These are phyloP conservation scores for Neolamprologus brichardi DNA, from an alignment of 2,113 vertebrate genomes.

Conservation along the genomic window DNA sequence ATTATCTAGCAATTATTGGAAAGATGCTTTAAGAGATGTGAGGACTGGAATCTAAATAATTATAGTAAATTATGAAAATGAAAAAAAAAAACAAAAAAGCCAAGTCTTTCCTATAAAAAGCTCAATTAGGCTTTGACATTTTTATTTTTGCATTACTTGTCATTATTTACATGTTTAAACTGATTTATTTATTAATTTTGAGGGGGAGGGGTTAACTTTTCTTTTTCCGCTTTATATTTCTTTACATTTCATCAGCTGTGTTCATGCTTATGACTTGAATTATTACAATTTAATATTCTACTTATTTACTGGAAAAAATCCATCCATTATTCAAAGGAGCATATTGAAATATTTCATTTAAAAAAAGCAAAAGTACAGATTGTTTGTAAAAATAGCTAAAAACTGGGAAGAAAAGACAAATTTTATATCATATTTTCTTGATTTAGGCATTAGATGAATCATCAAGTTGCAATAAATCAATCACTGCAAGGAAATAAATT, in stretches of 20 bases:
- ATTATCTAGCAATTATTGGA: not conserved
- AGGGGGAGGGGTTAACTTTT: rapidly evolving
- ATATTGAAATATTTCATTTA: not conserved
- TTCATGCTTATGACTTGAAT: not conserved
- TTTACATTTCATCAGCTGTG: not conserved
- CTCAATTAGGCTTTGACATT: not conserved
- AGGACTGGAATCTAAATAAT: not conserved
- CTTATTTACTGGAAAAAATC: not conserved
- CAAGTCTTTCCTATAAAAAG: not conserved
- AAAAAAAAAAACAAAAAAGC: not conserved
- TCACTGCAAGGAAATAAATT: not conserved
- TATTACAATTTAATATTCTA: not conserved
- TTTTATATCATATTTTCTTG: not conserved
- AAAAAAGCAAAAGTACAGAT: not conserved
- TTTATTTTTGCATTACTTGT: too few species aligned
- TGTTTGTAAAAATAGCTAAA: not conserved
- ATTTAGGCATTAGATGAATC: not conserved
- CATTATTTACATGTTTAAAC: not conserved
- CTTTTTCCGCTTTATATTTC: not conserved
- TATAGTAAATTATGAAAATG: not conserved
- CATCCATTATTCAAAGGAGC: not conserved
- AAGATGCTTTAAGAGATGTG: not conserved
- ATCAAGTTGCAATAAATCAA: not conserved
- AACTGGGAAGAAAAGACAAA: not conserved
- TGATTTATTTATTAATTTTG: not conserved